Conservation (phyloP, 1,140 invertebrate species). For the Eumaeus atala region DNA sequence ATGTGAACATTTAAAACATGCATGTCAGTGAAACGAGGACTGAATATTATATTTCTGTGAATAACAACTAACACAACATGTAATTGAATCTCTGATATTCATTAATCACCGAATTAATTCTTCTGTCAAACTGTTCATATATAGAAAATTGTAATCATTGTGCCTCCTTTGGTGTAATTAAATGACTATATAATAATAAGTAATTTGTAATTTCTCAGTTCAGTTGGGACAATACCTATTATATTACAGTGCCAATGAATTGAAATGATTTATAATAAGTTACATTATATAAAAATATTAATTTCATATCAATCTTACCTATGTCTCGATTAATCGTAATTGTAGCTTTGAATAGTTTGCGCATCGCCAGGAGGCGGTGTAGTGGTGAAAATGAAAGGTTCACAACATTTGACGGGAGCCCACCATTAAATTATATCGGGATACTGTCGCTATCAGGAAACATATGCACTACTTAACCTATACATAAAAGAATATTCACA, state of each 20-base stretch:
- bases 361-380: background rate
- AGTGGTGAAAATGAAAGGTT: background rate
- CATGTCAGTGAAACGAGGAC: too few relatives aligned
- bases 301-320: slow-evolving; percentile 7
- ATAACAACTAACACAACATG: too few relatives aligned
- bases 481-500: slow-evolving; percentile 21
- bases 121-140: too few relatives aligned
- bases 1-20: too few relatives aligned
- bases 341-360: background rate
- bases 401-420: background rate
- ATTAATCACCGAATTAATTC: too few relatives aligned
- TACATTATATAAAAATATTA: slow-evolving; percentile 6
- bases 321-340: background rate
- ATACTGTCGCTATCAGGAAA: slow-evolving; percentile 11
- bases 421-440: background rate
- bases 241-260: background rate
- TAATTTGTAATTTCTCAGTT: background rate
- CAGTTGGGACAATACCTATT: background rate
- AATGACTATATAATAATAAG: background rate
- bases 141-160: too few relatives aligned
- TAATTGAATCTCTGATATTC: too few relatives aligned
- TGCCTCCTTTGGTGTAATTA: background rate
- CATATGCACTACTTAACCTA: slow-evolving; percentile 25
- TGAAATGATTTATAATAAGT: slow-evolving; percentile 8
- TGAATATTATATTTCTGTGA: too few relatives aligned